Evolutionary conservation across 2,888 invertebrate species (phyloP).

Genomic region (Zelleria hepariella): DNA sequence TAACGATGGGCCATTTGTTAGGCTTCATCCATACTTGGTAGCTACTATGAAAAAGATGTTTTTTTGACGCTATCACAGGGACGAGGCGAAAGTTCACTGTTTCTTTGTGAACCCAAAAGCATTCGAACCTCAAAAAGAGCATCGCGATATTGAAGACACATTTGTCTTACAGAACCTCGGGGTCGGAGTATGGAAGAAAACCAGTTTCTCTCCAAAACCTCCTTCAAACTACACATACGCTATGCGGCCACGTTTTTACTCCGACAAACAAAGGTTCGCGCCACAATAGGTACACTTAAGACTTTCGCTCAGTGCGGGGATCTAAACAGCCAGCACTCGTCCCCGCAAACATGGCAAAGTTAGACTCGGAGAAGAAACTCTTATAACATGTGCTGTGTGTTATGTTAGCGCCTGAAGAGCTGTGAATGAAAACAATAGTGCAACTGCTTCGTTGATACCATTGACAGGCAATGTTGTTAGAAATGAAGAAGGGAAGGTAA

Average conservation of each 20-base stretch:
- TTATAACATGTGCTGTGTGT: not conserved
- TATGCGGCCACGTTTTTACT: conserved; percentile 25
- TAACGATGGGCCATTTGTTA: too few relatives aligned
- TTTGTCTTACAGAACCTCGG: not conserved
- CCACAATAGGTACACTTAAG: conserved; percentile 38
- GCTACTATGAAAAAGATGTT: too few relatives aligned
- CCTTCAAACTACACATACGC: not conserved
- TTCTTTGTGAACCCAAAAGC: not conserved
- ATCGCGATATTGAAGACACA: not conserved
- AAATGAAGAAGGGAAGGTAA: too few relatives aligned
- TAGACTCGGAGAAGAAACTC: not conserved
- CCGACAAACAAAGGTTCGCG: conserved; percentile 27
- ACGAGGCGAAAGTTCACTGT: not conserved
- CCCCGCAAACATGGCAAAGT: not conserved
- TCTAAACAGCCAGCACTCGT: not conserved
- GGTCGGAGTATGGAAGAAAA: not conserved
- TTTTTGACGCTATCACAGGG: too few relatives aligned
- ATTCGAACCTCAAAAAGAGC: not conserved
- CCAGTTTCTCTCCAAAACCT: not conserved
- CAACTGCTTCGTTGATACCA: too few relatives aligned
- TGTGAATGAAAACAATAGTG: too few relatives aligned
- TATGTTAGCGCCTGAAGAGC: not conserved
- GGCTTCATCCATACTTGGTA: too few relatives aligned
- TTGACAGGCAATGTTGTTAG: too few relatives aligned
- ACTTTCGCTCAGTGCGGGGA: conserved; percentile 16